Base-by-base conservation (phyloP, 2,888 invertebrate species). In the Endomychus coccineus region DNA sequence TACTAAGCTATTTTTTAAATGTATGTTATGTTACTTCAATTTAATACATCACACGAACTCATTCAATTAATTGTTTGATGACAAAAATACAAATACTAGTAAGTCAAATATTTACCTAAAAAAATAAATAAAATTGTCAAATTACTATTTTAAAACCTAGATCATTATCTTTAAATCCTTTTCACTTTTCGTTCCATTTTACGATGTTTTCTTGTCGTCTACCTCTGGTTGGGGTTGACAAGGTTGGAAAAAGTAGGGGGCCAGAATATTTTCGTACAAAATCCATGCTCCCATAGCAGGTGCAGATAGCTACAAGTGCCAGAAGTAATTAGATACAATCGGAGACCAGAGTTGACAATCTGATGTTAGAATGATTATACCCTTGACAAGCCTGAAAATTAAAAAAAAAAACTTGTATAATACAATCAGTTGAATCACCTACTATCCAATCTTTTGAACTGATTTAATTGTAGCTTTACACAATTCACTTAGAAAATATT, bases 241-340 rank as follows among this genome's bases (percentile, higher is more conserved):
- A 42, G 82, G 66, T 57, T 86, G 83, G 69, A 90, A 88, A 61
- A 97, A 78, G 85, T 94, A 97, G 0, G 97, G 97, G 0, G 83
- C 78, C 3, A 97, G 71, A 32, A 97, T 66, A 52, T 85, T 83
- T 13, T 79, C 78, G 95, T 97, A 96, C 1, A 92, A 61, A 66
- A 95, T 74, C 77, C 85, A 90, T 35, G 81, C 71, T 1, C 83
- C 89, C 48, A 89, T 71, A 0, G 77, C 50, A 0, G 95, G 96
- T 11, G 83, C 81, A 51, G 90, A 61, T 1, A 94, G 65, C 66
- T 91, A 78, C 11, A 92, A 62, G 1, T 88, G 65, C 92, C 94
- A 96, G 61, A 94, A 92, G 61, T 92, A 94, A 59, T 83, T 84
- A 0, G 91, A 88, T 41, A 88, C 59, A 1, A 89, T 61, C 0